Evolutionary conservation across 1,140 invertebrate species (phyloP), one percentile per base, ranked within the genome.

Genomic region (Drosophila navojoa): DNA sequence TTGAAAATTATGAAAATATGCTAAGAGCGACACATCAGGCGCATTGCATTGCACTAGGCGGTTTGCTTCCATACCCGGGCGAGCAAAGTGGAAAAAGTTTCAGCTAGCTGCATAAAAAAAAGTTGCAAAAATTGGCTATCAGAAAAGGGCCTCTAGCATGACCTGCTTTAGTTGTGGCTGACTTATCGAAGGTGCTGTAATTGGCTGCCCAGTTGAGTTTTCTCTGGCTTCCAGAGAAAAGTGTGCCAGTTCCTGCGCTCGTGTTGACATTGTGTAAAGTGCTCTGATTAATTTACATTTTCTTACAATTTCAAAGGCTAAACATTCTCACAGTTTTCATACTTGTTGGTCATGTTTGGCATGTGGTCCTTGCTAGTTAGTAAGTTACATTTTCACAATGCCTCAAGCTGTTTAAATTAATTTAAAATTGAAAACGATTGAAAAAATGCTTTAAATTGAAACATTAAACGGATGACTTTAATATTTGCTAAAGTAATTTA

Each of bases 1-100:
- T 60, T 11, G 13, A 47, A 64, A 85, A 81, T 81, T 85, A 76
- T 78, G 60, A 75, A 85, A 78, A 78, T 87, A 71, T 85, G 82
- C 16, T 42, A 57, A 58, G 59, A 77, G 66, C 49, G 68, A 54
- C 69, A 76, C 54, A 64, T 44, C 47, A 27, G 25, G 13, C 15
- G 35, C 64, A 73, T 45, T 15, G 42, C 60, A 61, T 32, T 58
- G 54, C 27, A 66, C 42, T 53, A 52, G 66, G 55, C 55, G 35
- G 53, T 58, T 58, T 47, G 22, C 50, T 32, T 16, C 42, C 4
- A 42, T 27, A 4, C 11, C 9, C 47, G 10, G 16, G 22, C 15
- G 7, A 16, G 6, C 16, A 25, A 60, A 32, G 40, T 47, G 27
- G 42, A 25, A 69, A 53, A 53, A 71, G 19, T 58, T 67, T 22